Conservation (phyloP, 2,113 vertebrate genomes). For the Herpetotheres cachinnans region DNA sequence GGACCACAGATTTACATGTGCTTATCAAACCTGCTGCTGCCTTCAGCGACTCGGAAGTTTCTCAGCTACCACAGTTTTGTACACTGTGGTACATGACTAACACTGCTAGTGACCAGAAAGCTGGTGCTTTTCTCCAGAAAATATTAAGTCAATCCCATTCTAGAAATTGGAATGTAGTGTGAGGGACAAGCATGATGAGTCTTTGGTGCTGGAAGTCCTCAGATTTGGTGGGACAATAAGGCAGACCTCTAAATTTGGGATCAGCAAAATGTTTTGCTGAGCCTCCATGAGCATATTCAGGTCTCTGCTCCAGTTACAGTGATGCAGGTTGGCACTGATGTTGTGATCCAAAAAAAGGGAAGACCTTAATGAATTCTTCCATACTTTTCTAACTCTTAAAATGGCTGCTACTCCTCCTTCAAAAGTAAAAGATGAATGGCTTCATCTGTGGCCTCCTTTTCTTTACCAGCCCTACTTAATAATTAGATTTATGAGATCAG, state of each 20-base stretch:
- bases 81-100: not conserved
- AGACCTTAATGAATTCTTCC: not conserved
- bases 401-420: not conserved
- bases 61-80: not conserved
- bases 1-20: not conserved
- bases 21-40: not conserved
- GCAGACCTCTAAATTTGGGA: not conserved
- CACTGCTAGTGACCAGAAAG: not conserved
- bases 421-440: not conserved
- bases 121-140: not conserved
- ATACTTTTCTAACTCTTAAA: not conserved
- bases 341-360: not conserved
- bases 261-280: not conserved
- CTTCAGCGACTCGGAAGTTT: not conserved
- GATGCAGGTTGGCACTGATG: not conserved
- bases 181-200: not conserved
- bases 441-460: not conserved
- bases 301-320: not conserved
- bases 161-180: not conserved
- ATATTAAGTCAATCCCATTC: not conserved
- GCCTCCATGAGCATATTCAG: not conserved
- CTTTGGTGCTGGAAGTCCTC: not conserved
- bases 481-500: not conserved
- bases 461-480: not conserved
- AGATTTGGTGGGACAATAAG: not conserved